phyloP scores from a whole-genome alignment of 2,113 vertebrate species.

The Colinus virginianus region DNA sequence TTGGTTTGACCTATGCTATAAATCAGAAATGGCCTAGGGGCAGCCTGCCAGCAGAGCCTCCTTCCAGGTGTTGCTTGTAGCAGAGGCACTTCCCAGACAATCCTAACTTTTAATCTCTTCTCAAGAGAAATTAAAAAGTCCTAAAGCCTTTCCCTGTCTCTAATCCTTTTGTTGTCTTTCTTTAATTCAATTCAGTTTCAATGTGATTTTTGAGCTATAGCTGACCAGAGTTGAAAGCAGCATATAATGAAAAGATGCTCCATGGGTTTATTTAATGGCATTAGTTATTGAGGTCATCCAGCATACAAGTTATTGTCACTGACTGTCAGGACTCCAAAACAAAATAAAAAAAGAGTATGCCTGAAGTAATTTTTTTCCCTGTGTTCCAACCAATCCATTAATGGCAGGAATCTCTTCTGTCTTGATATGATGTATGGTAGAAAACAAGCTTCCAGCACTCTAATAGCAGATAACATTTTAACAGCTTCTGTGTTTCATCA shows the following conservation, averaged over 20 bases:
- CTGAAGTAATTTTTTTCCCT: neutral
- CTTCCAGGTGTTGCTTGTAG: neutral
- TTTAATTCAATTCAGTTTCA: neutral
- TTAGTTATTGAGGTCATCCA: neutral
- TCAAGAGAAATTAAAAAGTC: conserved; percentile 33
- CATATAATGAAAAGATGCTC: conserved; percentile 4
- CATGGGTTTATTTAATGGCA: conserved; percentile 1
- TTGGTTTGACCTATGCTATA: conserved; percentile 1
- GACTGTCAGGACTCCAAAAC: neutral
- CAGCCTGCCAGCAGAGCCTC: neutral
- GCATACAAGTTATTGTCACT: fast-evolving
- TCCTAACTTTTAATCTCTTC: conserved; percentile 5
- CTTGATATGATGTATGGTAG: conserved; percentile 5
- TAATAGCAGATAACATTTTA: conserved; percentile 11
- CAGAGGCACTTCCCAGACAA: neutral
- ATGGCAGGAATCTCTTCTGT: neutral
- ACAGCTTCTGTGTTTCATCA: conserved; percentile 19
- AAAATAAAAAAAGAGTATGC: neutral
- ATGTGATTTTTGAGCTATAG: neutral
- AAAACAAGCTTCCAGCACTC: conserved; percentile 16
- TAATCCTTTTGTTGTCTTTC: conserved; percentile 27
- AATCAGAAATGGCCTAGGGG: neutral
- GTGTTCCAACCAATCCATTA: neutral
- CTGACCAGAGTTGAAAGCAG: neutral
- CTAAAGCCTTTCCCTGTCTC: neutral